Percentiles rank a stretch among this genome's conserved stretches.
Evolutionary conservation across 2,888 invertebrate species (phyloP).

Genomic region (Lissocephala sabroskyi): DNA sequence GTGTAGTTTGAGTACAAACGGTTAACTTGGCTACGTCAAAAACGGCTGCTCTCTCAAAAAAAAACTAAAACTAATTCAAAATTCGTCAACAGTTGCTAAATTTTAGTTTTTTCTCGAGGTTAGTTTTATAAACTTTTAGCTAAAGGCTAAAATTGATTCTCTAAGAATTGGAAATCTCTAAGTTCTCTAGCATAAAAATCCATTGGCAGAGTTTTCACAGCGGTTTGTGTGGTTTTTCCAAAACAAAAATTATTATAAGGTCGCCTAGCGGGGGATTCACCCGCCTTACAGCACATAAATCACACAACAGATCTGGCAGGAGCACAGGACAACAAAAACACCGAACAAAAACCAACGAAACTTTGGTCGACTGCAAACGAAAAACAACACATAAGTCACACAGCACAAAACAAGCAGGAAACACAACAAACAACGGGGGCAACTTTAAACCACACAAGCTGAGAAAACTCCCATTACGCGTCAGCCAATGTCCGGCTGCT

Average conservation of each 20-base stretch:
- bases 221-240: constrained; percentile 37
- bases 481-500: constrained; percentile 79
- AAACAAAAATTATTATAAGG: constrained; percentile 13
- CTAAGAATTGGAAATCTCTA: not conserved
- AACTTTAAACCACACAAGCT: constrained; percentile 82
- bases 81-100: constrained; percentile 35
- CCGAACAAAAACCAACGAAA: constrained; percentile 17
- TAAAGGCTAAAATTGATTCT: constrained; percentile 16
- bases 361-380: constrained; percentile 9
- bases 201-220: constrained; percentile 52
- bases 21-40: not conserved
- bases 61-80: too few relatives aligned
- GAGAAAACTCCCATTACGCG: constrained; percentile 87
- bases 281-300: too few relatives aligned
- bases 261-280: too few relatives aligned
- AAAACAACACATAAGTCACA: constrained; percentile 4
- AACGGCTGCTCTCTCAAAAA: too few relatives aligned
- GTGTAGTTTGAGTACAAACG: constrained; percentile 31
- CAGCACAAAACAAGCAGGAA: constrained; percentile 3
- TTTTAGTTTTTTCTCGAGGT: constrained; percentile 1
- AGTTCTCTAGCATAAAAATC: too few relatives aligned
- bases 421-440: constrained; percentile 9
- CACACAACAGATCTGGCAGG: too few relatives aligned
- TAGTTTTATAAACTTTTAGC: constrained; percentile 2
- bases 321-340: constrained; percentile 26